These are phyloP conservation scores for Griposia aprilina DNA, from an alignment of 2,888 invertebrate genomes.

Conservation along the genomic window DNA sequence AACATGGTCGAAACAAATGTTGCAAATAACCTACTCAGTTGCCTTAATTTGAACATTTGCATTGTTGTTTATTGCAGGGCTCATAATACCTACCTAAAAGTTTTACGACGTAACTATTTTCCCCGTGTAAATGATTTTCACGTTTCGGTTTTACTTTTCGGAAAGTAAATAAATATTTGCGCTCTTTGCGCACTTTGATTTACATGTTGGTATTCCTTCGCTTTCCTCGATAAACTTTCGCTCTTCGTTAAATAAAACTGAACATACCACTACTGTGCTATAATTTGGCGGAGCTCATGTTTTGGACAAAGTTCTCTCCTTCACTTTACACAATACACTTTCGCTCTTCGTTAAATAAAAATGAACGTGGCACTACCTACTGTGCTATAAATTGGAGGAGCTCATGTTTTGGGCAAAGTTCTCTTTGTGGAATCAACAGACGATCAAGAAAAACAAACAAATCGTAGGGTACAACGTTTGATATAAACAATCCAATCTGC, in stretches of 20 bases:
- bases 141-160: background rate
- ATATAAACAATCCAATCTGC: background rate
- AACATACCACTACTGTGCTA: background rate
- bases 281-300: background rate
- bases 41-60: background rate
- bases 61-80: background rate
- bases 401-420: background rate
- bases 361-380: background rate
- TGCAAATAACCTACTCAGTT: background rate
- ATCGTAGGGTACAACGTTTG: background rate
- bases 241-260: conserved; percentile 13
- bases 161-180: conserved; percentile 5
- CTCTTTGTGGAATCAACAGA: background rate
- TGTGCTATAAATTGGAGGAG: background rate
- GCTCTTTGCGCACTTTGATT: conserved; percentile 12
- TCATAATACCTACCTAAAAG: background rate
- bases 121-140: background rate
- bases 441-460: conserved; percentile 5
- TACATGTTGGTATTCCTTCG: conserved; percentile 11
- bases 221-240: conserved; percentile 13
- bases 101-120: conserved; percentile 4
- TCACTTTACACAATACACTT: background rate
- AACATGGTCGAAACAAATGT: background rate
- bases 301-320: background rate
- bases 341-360: conserved; percentile 12